phyloP scores from a whole-genome alignment of 2,113 vertebrate species.

The Hemichromis elongatus region DNA sequence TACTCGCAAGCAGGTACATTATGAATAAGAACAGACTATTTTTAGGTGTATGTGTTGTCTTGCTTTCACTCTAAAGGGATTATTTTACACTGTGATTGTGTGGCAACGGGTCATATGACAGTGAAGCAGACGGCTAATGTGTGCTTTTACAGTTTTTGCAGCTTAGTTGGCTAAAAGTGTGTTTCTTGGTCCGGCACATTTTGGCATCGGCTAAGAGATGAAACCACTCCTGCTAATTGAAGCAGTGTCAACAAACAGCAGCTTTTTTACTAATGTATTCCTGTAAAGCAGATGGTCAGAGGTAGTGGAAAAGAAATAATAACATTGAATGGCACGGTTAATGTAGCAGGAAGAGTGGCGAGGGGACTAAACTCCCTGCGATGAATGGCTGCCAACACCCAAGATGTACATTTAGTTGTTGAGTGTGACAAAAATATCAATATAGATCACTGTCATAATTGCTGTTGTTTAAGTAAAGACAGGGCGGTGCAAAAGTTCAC shows the following conservation, averaged over 20 bases:
- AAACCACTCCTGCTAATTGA: constrained; percentile 10
- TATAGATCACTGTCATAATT: constrained; percentile 13
- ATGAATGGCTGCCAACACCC: not conserved
- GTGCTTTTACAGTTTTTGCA: not conserved
- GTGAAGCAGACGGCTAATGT: not conserved
- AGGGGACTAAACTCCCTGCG: not conserved
- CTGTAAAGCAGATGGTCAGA: not conserved
- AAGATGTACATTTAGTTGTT: constrained; percentile 14
- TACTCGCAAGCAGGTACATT: not conserved
- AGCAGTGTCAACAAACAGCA: not conserved
- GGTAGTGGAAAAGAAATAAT: not conserved
- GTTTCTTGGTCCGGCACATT: not conserved
- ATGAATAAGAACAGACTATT: constrained; percentile 1
- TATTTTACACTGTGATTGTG: not conserved
- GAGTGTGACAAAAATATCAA: constrained; percentile 24
- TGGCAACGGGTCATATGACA: not conserved
- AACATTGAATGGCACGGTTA: not conserved
- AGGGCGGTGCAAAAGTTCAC: not conserved
- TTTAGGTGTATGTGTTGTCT: not conserved
- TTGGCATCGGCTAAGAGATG: not conserved
- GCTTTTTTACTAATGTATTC: not conserved
- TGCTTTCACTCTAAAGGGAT: not conserved
- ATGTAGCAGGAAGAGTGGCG: not conserved
- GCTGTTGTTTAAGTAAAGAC: not conserved
- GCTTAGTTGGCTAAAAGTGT: not conserved